Conservation (phyloP, 2,113 vertebrate species). For the Corynorhinus townsendii region DNA sequence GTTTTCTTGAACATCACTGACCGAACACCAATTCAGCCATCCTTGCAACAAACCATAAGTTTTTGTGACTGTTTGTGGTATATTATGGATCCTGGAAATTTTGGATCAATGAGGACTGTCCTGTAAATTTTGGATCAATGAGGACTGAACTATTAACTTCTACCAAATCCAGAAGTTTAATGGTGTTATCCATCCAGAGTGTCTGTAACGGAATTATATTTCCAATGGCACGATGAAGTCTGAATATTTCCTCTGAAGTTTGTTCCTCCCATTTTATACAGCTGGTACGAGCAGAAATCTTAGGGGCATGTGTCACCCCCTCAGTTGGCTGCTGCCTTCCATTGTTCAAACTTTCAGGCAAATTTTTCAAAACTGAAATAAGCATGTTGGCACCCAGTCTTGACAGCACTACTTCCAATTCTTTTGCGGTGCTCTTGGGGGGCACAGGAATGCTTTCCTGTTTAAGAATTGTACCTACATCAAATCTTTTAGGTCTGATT, state of each 20-base stretch:
- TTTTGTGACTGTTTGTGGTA: slow-evolving; percentile 85
- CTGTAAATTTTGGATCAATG: slow-evolving; percentile 64
- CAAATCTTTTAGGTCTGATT: slow-evolving; percentile 94
- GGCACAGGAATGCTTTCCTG: slow-evolving; percentile 87
- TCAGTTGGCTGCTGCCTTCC: too few relatives aligned
- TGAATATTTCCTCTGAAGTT: slow-evolving; percentile 85
- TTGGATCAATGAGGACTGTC: too few relatives aligned
- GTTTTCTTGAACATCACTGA: too few relatives aligned
- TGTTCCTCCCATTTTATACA: slow-evolving; percentile 95
- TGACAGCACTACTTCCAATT: slow-evolving; percentile 86
- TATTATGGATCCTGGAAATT: slow-evolving; percentile 86
- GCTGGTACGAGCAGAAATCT: slow-evolving; percentile 84
- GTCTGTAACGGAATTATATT: slow-evolving; percentile 88
- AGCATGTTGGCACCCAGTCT: slow-evolving; percentile 87
- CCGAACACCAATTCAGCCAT: too few relatives aligned
- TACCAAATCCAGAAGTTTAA: slow-evolving; percentile 91
- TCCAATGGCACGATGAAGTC: slow-evolving; percentile 88
- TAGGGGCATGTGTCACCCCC: too few relatives aligned
- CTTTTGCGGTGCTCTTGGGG: slow-evolving; percentile 83
- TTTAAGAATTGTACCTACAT: slow-evolving; percentile 91
- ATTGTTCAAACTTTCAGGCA: too few relatives aligned
- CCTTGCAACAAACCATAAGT: slow-evolving; percentile 91
- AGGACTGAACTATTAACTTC: slow-evolving; percentile 80
- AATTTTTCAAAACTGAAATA: too few relatives aligned
- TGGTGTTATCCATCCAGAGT: slow-evolving; percentile 84